phyloP scores from a whole-genome alignment of 2,888 invertebrate species.

The Nemoura dubitans region DNA sequence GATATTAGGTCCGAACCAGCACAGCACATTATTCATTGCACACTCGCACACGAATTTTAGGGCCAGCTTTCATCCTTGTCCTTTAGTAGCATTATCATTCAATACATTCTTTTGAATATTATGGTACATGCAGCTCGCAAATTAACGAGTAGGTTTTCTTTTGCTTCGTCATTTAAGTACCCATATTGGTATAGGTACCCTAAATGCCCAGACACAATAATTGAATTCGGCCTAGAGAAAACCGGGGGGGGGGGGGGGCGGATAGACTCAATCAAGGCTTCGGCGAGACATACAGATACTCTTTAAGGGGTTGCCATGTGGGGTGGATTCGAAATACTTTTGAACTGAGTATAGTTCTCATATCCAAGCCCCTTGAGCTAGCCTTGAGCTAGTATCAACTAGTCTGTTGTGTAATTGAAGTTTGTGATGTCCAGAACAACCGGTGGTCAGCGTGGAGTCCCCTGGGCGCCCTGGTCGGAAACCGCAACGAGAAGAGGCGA shows the following conservation, averaged over 20 bases:
- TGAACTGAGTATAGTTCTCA: too few species aligned
- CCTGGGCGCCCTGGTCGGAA: slow-evolving; percentile 56
- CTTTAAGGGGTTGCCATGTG: too few species aligned
- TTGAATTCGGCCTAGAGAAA: too few species aligned
- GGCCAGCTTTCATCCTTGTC: background rate
- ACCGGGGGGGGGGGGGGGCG: too few species aligned
- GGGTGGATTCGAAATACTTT: too few species aligned
- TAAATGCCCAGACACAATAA: too few species aligned
- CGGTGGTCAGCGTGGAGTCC: slow-evolving; percentile 64
- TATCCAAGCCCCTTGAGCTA: too few species aligned
- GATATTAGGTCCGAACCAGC: background rate
- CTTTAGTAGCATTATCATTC: background rate
- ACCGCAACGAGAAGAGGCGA: slow-evolving; percentile 62
- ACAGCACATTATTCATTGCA: background rate
- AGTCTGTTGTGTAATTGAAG: background rate
- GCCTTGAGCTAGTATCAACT: too few species aligned
- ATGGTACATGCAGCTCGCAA: background rate
- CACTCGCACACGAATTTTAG: background rate
- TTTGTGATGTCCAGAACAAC: slow-evolving; percentile 46
- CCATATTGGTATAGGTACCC: too few species aligned
- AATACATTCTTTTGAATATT: background rate
- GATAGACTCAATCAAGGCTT: too few species aligned
- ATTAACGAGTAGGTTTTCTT: background rate
- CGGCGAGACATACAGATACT: too few species aligned
- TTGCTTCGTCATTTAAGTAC: too few species aligned